Evolutionary conservation across 2,888 invertebrate genomes (phyloP), one percentile per base, ranked within the genome.

Genomic region (Uloborus plumipes): DNA sequence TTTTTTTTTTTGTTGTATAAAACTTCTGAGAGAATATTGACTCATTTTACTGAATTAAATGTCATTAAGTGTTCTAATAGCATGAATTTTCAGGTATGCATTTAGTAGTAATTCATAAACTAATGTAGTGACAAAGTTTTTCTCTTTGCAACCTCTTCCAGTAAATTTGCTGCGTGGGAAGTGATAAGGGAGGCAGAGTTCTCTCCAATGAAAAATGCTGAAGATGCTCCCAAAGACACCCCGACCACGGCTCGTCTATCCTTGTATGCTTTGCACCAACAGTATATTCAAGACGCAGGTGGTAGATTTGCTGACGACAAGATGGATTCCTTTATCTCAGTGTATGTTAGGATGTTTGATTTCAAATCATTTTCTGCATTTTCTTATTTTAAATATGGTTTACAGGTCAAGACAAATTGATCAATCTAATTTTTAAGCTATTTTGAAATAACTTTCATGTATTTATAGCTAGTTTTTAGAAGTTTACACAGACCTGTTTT

Each of bases 121-220:
- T 6, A 59, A 59, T 59, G 7, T 14, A 9, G 9, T 39, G 9
- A 11, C 11, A 4, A 39, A 39, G 39, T 7, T 7, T 39, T 1
- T 39, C 9, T 11, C 11, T 39, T 39, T 39, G 39, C 11, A 11
- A 39, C 39, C 73, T 0, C 61, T 76, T 73, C 58, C 85, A 91
- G 90, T 85, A 94, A 93, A 87, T 95, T 99, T 88, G 96, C 94
- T 15, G 95, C 96, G 9, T 95, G 98, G 93, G 97, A 99, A 90
- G 95, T 95, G 0, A 92, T 94, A 0, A 92, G 99, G 64, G 94
- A 95, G 86, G 94, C 95, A 83, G 99, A 99, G 89, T 99, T 99
- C 89, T 97, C 98, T 86, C 98, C 99, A 0, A 90, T 99, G 85
- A 99, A 99, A 88, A 99, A 99, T 89, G 92, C 95, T 0, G 95